A percentile compares a stretch with the other conserved stretches of the same genome.
Evolutionary conservation across 2,888 invertebrate genomes (phyloP).

Genomic region (Lasioglossum marginatum): DNA sequence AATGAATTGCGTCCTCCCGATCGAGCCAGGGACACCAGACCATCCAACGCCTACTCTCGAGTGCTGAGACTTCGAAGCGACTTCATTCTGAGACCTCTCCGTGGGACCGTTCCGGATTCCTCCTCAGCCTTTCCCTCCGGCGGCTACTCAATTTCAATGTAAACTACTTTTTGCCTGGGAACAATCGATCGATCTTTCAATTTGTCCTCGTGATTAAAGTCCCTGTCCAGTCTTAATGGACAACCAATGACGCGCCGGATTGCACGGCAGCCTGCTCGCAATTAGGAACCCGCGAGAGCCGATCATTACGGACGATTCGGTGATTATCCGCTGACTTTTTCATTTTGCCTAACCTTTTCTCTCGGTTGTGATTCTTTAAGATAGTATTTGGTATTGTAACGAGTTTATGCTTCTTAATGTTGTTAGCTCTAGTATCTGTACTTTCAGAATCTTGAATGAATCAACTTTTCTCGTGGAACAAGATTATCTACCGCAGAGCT

Average conservation of each 20-base stretch:
- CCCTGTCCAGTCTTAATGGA: constrained; percentile 6
- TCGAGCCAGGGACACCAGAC: constrained; percentile 22
- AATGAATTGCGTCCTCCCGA: constrained; percentile 34
- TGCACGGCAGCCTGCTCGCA: neutral
- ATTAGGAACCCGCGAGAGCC: neutral
- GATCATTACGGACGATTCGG: neutral
- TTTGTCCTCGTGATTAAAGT: constrained; percentile 27
- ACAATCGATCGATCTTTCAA: constrained; percentile 29
- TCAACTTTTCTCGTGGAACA: too few relatives aligned
- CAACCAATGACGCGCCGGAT: neutral
- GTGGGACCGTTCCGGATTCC: constrained; percentile 19
- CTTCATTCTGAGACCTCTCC: neutral
- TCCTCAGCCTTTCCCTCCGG: neutral
- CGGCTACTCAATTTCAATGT: constrained; percentile 5
- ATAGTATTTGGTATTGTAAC: neutral
- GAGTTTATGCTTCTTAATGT: neutral
- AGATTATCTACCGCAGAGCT: too few relatives aligned
- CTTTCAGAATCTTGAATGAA: neutral
- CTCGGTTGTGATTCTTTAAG: neutral
- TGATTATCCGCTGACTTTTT: neutral
- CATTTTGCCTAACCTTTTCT: neutral
- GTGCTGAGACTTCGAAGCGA: neutral
- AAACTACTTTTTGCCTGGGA: constrained; percentile 33
- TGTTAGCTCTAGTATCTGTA: neutral
- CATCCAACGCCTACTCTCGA: neutral